These are phyloP conservation scores for Reticulitermes lucifugus DNA, from an alignment of 2,888 invertebrate species.

Conservation along the genomic window DNA sequence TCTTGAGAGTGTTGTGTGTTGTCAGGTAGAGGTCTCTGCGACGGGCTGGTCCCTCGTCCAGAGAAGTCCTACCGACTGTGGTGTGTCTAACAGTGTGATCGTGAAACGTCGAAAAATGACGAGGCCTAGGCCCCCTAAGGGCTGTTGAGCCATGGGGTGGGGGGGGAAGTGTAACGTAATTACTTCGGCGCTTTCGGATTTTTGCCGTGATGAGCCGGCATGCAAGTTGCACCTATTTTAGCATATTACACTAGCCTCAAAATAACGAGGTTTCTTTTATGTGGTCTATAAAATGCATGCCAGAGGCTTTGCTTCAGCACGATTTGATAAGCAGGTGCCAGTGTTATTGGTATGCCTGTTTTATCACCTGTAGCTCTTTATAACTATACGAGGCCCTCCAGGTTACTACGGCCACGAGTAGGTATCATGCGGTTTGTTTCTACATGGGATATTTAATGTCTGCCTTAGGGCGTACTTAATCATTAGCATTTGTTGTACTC, in stretches of 20 bases:
- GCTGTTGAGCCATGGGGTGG: too few relatives aligned
- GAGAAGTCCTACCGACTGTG: too few relatives aligned
- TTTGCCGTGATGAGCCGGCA: too few relatives aligned
- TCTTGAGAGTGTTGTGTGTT: too few relatives aligned
- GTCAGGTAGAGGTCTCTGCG: too few relatives aligned
- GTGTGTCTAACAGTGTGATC: too few relatives aligned
- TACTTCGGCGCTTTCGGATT: too few relatives aligned
- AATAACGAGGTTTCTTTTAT: not conserved
- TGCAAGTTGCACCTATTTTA: too few relatives aligned
- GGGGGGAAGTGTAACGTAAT: too few relatives aligned
- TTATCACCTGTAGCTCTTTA: not conserved
- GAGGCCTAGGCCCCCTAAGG: too few relatives aligned
- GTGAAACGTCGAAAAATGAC: too few relatives aligned
- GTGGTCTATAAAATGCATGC: not conserved
- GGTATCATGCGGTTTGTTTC: not conserved
- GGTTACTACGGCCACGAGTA: not conserved
- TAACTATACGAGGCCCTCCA: not conserved
- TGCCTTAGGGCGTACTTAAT: not conserved
- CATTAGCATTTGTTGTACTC: not conserved
- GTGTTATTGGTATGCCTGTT: not conserved
- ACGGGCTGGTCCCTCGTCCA: too few relatives aligned
- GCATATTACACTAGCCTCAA: not conserved
- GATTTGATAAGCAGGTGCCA: not conserved
- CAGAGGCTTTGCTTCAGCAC: not conserved
- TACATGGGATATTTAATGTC: not conserved